Evolutionary conservation across 53 echinoderm and acorn worm species (phyloP).

Genomic region (Apostichopus leukothele): DNA sequence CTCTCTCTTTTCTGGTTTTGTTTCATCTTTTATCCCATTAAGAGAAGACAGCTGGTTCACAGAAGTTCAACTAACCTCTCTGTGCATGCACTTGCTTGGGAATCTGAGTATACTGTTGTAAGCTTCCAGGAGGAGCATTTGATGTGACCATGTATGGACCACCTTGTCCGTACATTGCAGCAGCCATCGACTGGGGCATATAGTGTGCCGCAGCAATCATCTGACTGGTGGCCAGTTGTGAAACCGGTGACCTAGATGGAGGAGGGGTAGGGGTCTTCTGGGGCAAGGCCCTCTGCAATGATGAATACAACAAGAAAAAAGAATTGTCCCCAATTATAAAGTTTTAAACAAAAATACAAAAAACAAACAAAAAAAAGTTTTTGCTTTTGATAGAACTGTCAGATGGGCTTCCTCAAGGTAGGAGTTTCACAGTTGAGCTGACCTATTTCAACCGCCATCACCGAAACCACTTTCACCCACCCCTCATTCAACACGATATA

Average conservation of each 20-base stretch:
- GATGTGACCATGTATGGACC: background rate
- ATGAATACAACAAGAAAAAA: background rate
- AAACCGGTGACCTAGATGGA: constrained; percentile 66
- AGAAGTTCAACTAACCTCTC: background rate
- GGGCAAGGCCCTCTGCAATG: constrained; percentile 41
- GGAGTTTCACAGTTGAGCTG: no score
- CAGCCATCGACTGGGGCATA: background rate
- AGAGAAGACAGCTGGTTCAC: no score
- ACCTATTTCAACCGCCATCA: no score
- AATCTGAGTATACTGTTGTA: background rate
- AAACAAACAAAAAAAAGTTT: background rate
- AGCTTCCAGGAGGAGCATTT: background rate
- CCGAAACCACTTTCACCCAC: no score
- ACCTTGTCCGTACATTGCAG: background rate
- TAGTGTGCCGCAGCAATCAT: background rate
- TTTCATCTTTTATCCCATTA: no score
- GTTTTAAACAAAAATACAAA: no score
- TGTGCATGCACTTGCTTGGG: background rate
- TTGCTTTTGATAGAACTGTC: no score
- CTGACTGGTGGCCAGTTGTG: background rate
- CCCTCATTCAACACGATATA: no score
- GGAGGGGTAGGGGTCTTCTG: constrained; percentile 96
- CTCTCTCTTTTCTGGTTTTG: no score
- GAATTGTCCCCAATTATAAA: no score
- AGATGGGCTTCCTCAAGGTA: no score